These are phyloP conservation scores for Sebastes minor DNA, from an alignment of 2,797 vertebrate species.

Conservation along the genomic window DNA sequence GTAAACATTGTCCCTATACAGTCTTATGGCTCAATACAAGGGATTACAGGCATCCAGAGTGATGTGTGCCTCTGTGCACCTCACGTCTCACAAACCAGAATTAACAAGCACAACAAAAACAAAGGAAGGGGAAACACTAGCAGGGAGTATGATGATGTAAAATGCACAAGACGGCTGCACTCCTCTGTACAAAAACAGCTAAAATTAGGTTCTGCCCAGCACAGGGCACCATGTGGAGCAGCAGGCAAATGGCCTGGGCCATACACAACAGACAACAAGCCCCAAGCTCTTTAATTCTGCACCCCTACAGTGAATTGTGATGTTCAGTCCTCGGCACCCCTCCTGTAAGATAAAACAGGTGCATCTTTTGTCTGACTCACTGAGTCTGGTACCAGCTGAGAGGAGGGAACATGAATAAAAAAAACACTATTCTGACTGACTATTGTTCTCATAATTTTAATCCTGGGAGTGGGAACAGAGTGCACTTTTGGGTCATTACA, in stretches of 20 bases:
- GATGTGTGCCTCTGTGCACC: conserved; percentile 13
- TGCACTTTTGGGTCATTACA: conserved; percentile 14
- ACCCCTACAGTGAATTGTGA: conserved; percentile 36
- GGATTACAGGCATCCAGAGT: conserved; percentile 13
- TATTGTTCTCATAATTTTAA: conserved; percentile 29
- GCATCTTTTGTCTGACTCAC: conserved; percentile 68
- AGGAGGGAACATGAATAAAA: not conserved
- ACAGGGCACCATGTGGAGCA: conserved; percentile 6
- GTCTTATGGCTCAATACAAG: not conserved
- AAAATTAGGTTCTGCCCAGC: conserved; percentile 2
- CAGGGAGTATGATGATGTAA: not conserved
- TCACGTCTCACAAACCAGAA: conserved; percentile 18
- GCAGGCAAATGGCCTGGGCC: not conserved
- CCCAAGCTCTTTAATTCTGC: conserved; percentile 17
- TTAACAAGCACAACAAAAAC: conserved; percentile 45
- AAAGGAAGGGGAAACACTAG: conserved; percentile 8
- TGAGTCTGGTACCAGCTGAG: conserved; percentile 21
- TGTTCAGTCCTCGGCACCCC: conserved; percentile 19
- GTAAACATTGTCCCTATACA: not conserved
- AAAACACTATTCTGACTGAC: not conserved
- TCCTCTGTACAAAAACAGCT: not conserved
- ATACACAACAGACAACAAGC: conserved; percentile 15
- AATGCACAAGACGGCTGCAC: not conserved
- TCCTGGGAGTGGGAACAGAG: not conserved
- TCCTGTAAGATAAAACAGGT: conserved; percentile 65